Base-by-base conservation (phyloP, 1,140 invertebrate species). In the Drosophila rufa region DNA sequence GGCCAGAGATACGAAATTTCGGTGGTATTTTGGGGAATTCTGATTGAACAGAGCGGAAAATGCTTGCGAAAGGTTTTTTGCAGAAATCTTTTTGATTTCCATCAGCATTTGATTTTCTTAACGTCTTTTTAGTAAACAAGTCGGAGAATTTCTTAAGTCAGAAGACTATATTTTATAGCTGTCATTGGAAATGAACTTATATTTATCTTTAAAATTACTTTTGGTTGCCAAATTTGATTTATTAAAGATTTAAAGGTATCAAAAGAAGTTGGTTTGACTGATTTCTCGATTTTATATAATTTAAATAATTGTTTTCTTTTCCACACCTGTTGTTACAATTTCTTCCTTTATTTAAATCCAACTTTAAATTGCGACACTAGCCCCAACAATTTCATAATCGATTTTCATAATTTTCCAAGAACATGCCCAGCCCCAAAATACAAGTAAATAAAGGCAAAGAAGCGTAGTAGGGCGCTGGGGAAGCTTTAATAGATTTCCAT, bases 401-500 rank as follows among this genome's bases (percentile, higher is more conserved):
- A 25, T 61, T 50, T 42, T 43, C 11, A 36, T 48, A 27, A 11
- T 25, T 69, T 48, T 7, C 40, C 7, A 30, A 40, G 25, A 33
- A 42, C 25, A 25, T 15, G 36, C 1, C 36, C 45, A 33, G 40
- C 9, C 27, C 33, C 17, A 5, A 4, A 25, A 33, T 12, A 19
- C 19, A 69, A 38, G 30, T 50, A 17, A 53, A 69, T 11, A 55
- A 47, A 55, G 46, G 15, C 8, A 22, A 17, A 25, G 43, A 60
- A 30, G 4, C 9, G n/a, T 12, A 7, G n/a, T 12, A 7, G 27
- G 9, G 43, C 22, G 33, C 3, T 14, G 30, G 50, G 12, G 33
- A 42, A 71, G 53, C 55, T 50, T 43, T 43, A 59, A 51, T 73
- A 73, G 57, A 62, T 79, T 82, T 64, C 22, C 19, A 42, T 65